A percentile compares a stretch with the other conserved stretches of the same genome.
These are phyloP conservation scores for Oceanites oceanicus DNA, from an alignment of 2,113 vertebrate genomes.

Conservation along the genomic window DNA sequence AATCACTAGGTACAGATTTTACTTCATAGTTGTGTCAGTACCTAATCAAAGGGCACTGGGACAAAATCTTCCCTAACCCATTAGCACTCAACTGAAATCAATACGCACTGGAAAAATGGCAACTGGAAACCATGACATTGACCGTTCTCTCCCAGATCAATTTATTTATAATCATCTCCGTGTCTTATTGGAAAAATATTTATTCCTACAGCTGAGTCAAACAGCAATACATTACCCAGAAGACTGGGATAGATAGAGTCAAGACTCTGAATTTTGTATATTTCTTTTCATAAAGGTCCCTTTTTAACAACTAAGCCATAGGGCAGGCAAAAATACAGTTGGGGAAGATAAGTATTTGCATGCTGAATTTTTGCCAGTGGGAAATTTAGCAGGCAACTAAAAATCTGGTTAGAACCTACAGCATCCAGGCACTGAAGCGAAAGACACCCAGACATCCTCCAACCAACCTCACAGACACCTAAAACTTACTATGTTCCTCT, in stretches of 20 bases:
- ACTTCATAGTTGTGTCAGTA: neutral
- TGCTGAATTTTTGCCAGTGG: neutral
- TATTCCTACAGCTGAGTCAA: neutral
- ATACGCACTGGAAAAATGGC: neutral
- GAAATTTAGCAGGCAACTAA: neutral
- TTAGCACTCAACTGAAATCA: neutral
- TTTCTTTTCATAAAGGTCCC: neutral
- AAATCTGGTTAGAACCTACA: neutral
- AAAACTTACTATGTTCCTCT: neutral
- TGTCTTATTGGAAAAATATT: neutral
- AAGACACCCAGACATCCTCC: neutral
- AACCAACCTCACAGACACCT: neutral
- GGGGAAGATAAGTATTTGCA: neutral
- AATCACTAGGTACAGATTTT: neutral
- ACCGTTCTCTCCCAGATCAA: neutral
- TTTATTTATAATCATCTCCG: neutral
- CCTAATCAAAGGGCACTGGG: neutral
- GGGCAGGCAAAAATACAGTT: neutral
- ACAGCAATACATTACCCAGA: neutral
- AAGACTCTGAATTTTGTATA: neutral
- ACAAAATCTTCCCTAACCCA: neutral
- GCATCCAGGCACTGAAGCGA: neutral
- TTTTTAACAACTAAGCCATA: neutral
- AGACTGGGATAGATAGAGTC: neutral
- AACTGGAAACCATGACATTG: neutral